Evolutionary conservation across 2,113 vertebrate species (phyloP).

Genomic region (Coptodon rendalli): DNA sequence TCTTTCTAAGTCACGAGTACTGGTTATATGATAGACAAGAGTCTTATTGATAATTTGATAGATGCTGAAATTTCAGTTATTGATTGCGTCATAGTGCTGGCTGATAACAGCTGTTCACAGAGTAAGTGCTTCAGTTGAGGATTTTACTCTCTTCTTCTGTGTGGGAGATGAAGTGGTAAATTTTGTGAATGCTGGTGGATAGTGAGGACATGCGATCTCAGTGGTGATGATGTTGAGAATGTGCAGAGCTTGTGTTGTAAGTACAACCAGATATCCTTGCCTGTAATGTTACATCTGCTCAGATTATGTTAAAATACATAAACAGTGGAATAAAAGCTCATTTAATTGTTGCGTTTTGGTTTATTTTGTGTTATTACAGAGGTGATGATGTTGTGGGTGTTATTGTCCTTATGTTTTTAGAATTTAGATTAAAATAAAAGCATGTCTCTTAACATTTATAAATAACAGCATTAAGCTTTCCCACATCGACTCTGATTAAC

Average conservation of each 20-base stretch:
- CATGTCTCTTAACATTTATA: neutral
- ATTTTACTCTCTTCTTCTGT: neutral
- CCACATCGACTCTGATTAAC: neutral
- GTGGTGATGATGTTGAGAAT: neutral
- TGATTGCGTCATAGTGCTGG: neutral
- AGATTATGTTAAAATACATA: neutral
- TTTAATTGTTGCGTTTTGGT: neutral
- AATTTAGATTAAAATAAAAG: neutral
- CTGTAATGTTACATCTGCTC: neutral
- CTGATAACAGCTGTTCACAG: neutral
- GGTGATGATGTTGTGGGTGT: neutral
- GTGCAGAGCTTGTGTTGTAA: neutral
- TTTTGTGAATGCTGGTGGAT: neutral
- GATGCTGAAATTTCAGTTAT: neutral
- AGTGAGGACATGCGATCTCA: neutral
- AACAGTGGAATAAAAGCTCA: neutral
- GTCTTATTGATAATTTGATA: neutral
- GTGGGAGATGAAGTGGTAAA: neutral
- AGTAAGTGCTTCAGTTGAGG: neutral
- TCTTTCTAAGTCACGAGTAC: neutral
- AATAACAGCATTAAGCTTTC: neutral
- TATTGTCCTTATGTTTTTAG: neutral
- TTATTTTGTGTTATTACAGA: neutral
- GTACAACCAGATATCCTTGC: neutral
- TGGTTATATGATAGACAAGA: neutral